Percentiles rank a stretch among this genome's conserved stretches.
phyloP scores from a whole-genome alignment of 2,797 vertebrate species.

The Capromys pilorides region DNA sequence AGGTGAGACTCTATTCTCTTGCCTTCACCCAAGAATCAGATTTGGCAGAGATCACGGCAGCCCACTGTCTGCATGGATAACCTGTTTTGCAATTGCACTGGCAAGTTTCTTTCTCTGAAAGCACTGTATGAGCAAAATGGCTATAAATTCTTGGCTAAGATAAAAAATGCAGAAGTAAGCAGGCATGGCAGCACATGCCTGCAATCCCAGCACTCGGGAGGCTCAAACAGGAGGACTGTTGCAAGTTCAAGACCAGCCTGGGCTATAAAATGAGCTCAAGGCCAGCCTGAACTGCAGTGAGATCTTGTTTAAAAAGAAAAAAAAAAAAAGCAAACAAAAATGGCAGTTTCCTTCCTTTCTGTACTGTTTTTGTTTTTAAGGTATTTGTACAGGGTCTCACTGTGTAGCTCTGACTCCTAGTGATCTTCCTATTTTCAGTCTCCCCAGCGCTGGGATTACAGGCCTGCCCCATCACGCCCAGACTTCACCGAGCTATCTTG shows the following conservation, averaged over 20 bases:
- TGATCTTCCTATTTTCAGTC: neutral
- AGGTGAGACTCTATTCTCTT: neutral
- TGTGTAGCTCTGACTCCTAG: no score
- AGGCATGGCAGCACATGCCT: no score
- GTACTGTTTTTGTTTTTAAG: neutral
- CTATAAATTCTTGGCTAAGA: slow-evolving; percentile 7
- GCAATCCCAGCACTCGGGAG: no score
- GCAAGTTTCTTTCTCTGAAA: neutral
- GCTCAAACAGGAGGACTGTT: no score
- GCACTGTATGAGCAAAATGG: neutral
- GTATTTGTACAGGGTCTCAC: no score
- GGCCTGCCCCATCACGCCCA: no score
- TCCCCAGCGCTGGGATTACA: no score
- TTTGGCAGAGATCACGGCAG: neutral
- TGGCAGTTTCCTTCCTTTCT: slow-evolving; percentile 4
- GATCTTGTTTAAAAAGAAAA: neutral
- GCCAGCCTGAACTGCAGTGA: neutral
- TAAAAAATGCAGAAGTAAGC: neutral
- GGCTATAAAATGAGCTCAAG: no score
- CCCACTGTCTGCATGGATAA: neutral
- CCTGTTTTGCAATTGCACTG: neutral
- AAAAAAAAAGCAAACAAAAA: neutral
- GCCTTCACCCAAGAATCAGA: neutral
- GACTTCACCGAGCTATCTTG: no score
- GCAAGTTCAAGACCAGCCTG: no score